Evolutionary conservation across 2,113 vertebrate genomes (phyloP).

Genomic region (Mesoclemmys tuberculata): DNA sequence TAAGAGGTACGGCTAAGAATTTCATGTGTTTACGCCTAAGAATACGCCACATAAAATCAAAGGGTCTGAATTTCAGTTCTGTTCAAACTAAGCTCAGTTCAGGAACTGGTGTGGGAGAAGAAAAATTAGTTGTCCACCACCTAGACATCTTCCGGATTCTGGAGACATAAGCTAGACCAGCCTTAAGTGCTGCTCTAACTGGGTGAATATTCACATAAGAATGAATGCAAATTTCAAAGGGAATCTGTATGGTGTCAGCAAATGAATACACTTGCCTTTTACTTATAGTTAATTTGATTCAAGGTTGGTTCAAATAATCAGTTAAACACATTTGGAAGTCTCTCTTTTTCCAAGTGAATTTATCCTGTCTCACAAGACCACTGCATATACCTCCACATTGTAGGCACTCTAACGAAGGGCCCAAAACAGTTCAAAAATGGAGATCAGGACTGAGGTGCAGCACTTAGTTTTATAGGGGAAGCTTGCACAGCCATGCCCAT

Average conservation of each 20-base stretch:
- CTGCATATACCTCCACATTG: not conserved
- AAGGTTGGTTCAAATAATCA: not conserved
- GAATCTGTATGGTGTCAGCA: not conserved
- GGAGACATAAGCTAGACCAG: not conserved
- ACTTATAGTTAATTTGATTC: not conserved
- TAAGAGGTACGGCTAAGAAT: not conserved
- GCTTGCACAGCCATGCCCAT: not conserved
- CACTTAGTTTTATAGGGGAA: not conserved
- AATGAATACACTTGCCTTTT: not conserved
- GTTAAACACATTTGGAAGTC: not conserved
- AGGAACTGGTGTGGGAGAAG: not conserved
- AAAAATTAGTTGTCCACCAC: too few species aligned
- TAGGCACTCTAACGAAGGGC: not conserved
- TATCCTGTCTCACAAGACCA: not conserved
- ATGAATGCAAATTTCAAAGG: not conserved
- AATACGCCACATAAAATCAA: not conserved
- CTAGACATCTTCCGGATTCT: not conserved
- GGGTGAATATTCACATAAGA: not conserved
- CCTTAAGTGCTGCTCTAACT: not conserved
- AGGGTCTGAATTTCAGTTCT: not conserved
- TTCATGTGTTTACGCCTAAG: not conserved
- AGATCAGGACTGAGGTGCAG: not conserved
- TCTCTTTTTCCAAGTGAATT: not conserved
- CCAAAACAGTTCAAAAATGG: not conserved
- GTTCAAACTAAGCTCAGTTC: not conserved